Conservation (phyloP, 2,113 vertebrate species). For the Camelus dromedarius region DNA sequence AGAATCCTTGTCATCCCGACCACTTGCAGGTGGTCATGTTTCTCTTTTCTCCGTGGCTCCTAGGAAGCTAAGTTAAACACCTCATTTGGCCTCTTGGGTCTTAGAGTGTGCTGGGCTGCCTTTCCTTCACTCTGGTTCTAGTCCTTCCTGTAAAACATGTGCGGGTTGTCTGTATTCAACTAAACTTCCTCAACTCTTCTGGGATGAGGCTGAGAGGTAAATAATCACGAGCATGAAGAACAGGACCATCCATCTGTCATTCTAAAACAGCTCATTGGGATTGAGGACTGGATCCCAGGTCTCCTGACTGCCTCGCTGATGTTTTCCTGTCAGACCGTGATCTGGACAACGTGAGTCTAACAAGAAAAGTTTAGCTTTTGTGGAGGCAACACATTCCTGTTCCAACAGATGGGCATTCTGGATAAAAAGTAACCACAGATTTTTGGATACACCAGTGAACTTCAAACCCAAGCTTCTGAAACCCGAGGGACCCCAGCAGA, state of each 20-base stretch:
- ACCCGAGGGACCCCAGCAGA: neutral
- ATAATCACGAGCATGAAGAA: neutral
- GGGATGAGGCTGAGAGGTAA: neutral
- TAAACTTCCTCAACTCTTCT: neutral
- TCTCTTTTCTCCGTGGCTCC: neutral
- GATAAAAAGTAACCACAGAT: neutral
- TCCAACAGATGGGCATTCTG: neutral
- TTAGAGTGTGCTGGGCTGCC: neutral
- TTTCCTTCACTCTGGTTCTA: neutral
- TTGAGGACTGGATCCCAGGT: fast-evolving
- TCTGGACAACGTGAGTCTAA: neutral
- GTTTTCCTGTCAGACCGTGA: neutral
- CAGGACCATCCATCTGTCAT: neutral
- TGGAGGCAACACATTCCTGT: neutral
- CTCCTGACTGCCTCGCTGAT: neutral
- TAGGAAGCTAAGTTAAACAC: neutral
- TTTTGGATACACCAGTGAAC: neutral
- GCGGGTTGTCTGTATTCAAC: neutral
- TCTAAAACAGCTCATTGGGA: neutral
- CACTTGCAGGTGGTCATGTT: neutral
- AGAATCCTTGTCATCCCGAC: neutral
- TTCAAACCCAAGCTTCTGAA: neutral
- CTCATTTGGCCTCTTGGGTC: neutral
- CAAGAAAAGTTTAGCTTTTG: neutral
- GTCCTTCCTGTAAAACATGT: neutral